Evolutionary conservation across 1,140 invertebrate genomes (phyloP).

Genomic region (Drosophila lacertosa): DNA sequence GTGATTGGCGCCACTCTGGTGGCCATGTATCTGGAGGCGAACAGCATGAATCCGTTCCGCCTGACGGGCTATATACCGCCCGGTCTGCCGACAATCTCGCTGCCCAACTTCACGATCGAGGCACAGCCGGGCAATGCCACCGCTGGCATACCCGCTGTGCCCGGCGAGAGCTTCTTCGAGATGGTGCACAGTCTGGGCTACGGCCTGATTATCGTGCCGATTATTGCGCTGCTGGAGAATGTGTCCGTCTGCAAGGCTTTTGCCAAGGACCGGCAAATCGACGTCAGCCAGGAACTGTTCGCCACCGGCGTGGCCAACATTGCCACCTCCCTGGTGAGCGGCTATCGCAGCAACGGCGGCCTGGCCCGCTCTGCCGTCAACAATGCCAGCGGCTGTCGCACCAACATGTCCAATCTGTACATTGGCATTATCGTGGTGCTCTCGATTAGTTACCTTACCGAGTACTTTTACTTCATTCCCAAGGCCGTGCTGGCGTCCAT

Average conservation of each 20-base stretch:
- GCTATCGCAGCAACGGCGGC: slow-evolving; percentile 94
- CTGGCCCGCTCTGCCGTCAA: slow-evolving; percentile 94
- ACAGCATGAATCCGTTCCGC: slow-evolving; percentile 60
- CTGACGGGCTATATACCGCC: slow-evolving; percentile 87
- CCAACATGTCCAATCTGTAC: slow-evolving; percentile 91
- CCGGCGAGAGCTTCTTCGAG: slow-evolving; percentile 86
- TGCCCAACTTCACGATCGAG: slow-evolving; percentile 88
- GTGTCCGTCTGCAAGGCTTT: slow-evolving; percentile 93
- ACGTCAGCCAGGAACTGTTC: slow-evolving; percentile 93
- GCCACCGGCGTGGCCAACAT: slow-evolving; percentile 93
- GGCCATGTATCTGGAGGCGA: slow-evolving; percentile 85
- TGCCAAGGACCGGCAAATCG: slow-evolving; percentile 91
- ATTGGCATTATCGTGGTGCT: slow-evolving; percentile 89
- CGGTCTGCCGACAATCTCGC: slow-evolving; percentile 87
- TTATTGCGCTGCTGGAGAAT: slow-evolving; percentile 92
- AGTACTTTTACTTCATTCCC: slow-evolving; percentile 93
- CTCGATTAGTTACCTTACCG: slow-evolving; percentile 89
- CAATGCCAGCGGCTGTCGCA: slow-evolving; percentile 94
- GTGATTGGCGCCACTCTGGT: slow-evolving; percentile 88
- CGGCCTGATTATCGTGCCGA: slow-evolving; percentile 90
- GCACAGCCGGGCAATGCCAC: slow-evolving; percentile 78
- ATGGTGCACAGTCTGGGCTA: slow-evolving; percentile 90
- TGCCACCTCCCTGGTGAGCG: slow-evolving; percentile 93
- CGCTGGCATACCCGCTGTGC: slow-evolving; percentile 75
- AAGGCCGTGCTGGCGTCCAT: slow-evolving; percentile 91